These are phyloP conservation scores for Rhagoletis pomonella DNA, from an alignment of 1,140 invertebrate species.

Conservation along the genomic window DNA sequence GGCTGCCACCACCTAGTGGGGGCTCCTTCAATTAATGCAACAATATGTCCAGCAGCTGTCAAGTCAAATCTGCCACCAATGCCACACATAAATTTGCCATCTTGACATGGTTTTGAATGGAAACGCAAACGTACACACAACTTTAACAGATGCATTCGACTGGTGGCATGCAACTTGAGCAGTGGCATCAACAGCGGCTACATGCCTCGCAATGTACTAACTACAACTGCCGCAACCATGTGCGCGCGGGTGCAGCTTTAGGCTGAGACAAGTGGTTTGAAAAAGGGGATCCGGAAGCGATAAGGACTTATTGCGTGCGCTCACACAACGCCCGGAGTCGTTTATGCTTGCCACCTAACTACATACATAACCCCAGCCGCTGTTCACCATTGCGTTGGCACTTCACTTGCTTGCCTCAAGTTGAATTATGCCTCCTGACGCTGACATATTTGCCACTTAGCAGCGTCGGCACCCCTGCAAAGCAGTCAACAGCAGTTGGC, in stretches of 20 bases:
- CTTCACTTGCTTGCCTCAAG: slow-evolving; percentile 41
- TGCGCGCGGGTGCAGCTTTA: not conserved
- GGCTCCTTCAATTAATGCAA: slow-evolving; percentile 40
- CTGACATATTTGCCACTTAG: slow-evolving; percentile 51
- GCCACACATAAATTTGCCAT: slow-evolving; percentile 49
- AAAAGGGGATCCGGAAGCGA: not conserved
- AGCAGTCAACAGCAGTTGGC: not conserved
- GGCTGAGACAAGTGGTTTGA: not conserved
- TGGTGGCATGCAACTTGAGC: slow-evolving; percentile 7
- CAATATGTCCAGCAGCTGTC: slow-evolving; percentile 44
- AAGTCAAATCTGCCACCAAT: slow-evolving; percentile 15
- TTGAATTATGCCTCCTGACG: slow-evolving; percentile 42
- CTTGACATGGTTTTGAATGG: slow-evolving; percentile 51
- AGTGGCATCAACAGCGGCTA: not conserved
- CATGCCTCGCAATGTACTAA: not conserved
- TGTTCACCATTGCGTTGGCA: not conserved
- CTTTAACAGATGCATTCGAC: not conserved
- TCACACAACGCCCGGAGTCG: not conserved
- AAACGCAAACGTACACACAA: slow-evolving; percentile 28
- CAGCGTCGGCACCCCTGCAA: not conserved
- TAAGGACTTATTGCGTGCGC: not conserved
- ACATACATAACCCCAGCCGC: not conserved
- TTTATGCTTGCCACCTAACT: not conserved
- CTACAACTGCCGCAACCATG: not conserved
- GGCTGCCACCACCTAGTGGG: not conserved